These are phyloP conservation scores for Cochlearius cochlearius DNA, from an alignment of 2,113 vertebrate species.

Conservation along the genomic window DNA sequence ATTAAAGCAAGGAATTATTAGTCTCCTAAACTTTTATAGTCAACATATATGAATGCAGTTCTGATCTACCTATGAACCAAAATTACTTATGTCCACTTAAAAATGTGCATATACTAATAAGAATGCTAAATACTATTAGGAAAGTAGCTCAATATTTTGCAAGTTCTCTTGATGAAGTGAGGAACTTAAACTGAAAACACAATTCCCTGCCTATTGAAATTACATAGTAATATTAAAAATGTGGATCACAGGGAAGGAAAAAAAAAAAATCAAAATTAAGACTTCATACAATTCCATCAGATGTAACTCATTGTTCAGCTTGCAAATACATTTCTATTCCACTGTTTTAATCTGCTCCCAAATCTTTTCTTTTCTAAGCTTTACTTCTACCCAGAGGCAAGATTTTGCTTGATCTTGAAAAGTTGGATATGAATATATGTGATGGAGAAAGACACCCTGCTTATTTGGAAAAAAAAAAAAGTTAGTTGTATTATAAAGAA, in stretches of 20 bases:
- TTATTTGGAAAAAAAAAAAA: neutral
- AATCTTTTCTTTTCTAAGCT: neutral
- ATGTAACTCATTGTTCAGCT: neutral
- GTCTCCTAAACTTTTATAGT: neutral
- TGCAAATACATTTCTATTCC: neutral
- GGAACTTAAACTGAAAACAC: neutral
- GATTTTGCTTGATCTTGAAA: neutral
- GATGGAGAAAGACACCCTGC: neutral
- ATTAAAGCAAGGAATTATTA: neutral
- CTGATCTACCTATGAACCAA: neutral
- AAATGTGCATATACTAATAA: neutral
- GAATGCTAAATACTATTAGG: neutral
- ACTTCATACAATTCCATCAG: neutral
- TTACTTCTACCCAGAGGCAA: neutral
- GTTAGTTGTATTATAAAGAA: neutral
- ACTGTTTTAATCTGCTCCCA: neutral
- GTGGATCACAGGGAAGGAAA: neutral
- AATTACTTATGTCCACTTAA: neutral
- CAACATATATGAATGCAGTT: neutral
- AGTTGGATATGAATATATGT: neutral
- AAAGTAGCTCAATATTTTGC: neutral
- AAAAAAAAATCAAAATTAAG: neutral
- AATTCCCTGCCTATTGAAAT: neutral
- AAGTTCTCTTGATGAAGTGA: neutral
- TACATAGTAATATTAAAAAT: neutral